Conservation (phyloP, 1,140 invertebrate species). For the Drosophila hydei region DNA sequence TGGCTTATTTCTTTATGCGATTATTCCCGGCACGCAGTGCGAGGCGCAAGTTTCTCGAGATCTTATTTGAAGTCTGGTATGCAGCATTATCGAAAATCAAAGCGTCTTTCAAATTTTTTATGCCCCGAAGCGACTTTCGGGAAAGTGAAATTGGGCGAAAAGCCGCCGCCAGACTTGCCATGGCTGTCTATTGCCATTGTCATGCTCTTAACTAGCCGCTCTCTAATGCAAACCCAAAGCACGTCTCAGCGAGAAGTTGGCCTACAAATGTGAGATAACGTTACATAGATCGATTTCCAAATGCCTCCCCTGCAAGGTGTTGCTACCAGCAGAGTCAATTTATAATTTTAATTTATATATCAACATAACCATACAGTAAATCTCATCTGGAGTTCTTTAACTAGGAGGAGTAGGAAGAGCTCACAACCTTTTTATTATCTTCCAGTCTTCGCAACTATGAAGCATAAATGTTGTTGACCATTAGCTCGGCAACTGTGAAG, state of each 20-base stretch:
- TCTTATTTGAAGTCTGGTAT: slow-evolving; percentile 5
- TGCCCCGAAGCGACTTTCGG: slow-evolving; percentile 18
- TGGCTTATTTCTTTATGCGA: background rate
- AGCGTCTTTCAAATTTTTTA: slow-evolving; percentile 18
- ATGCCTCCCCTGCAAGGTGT: no score
- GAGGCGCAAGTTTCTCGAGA: background rate
- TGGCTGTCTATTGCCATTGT: slow-evolving; percentile 19
- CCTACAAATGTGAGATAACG: background rate
- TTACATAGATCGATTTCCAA: slow-evolving; percentile 4
- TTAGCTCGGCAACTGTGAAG: slow-evolving; percentile 58
- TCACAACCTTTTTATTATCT: slow-evolving; percentile 72
- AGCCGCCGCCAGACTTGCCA: slow-evolving; percentile 28
- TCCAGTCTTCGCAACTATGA: slow-evolving; percentile 54
- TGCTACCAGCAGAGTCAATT: no score
- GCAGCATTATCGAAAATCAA: slow-evolving; percentile 19
- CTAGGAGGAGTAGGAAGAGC: no score
- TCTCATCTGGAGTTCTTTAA: background rate
- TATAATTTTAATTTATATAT: background rate
- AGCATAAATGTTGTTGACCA: slow-evolving; percentile 69
- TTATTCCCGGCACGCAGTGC: slow-evolving; percentile 4
- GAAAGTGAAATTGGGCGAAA: slow-evolving; percentile 35
- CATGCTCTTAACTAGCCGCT: background rate
- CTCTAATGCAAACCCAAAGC: background rate
- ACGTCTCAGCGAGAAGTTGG: background rate
- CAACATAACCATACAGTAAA: background rate